These are phyloP conservation scores for Ornithoptera alexandrae DNA, from an alignment of 2,888 invertebrate species.

Conservation along the genomic window DNA sequence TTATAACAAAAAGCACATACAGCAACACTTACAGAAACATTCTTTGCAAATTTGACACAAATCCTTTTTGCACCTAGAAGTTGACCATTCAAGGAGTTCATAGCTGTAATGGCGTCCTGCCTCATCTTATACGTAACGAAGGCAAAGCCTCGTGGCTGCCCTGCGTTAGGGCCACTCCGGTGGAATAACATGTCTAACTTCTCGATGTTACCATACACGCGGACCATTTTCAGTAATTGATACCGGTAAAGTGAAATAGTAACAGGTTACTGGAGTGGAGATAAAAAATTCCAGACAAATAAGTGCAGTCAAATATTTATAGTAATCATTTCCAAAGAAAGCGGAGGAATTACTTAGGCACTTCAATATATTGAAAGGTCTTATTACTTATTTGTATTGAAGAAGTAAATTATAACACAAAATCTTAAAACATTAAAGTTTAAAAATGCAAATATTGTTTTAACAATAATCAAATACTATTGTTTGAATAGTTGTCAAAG, in stretches of 20 bases:
- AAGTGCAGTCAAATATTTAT: too few species aligned
- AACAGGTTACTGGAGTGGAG: slow-evolving; percentile 51
- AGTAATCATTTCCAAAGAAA: too few species aligned
- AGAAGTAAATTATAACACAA: too few species aligned
- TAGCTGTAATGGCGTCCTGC: slow-evolving; percentile 85
- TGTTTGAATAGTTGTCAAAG: too few species aligned
- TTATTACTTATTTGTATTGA: too few species aligned
- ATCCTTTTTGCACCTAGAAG: slow-evolving; percentile 87
- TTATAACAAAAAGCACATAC: too few species aligned
- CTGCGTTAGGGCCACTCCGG: slow-evolving; percentile 92
- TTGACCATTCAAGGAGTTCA: slow-evolving; percentile 86
- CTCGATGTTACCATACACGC: slow-evolving; percentile 95
- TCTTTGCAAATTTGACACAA: slow-evolving; percentile 90
- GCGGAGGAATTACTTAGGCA: too few species aligned
- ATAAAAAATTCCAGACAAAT: neutral
- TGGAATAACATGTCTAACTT: slow-evolving; percentile 98
- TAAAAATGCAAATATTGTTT: too few species aligned
- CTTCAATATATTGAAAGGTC: too few species aligned
- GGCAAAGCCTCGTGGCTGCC: slow-evolving; percentile 95
- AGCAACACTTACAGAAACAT: slow-evolving; percentile 44
- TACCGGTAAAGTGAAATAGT: slow-evolving; percentile 86
- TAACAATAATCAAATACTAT: too few species aligned
- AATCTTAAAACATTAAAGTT: too few species aligned
- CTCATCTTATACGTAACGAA: slow-evolving; percentile 90
- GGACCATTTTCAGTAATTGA: slow-evolving; percentile 97